A percentile compares a stretch with the other conserved stretches of the same genome.
Conservation (phyloP, 1,140 invertebrate species). For the Bombus impatiens region DNA sequence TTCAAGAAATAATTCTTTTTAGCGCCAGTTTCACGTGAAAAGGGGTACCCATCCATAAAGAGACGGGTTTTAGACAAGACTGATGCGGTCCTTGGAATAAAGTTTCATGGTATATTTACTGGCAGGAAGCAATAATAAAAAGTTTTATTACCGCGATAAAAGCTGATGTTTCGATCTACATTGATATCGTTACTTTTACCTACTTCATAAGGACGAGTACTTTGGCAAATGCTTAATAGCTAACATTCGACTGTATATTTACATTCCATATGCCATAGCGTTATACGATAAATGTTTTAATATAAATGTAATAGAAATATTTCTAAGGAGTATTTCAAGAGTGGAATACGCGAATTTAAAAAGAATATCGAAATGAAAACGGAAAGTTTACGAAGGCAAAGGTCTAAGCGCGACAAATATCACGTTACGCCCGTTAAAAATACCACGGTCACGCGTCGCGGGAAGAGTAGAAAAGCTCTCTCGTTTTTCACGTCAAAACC, state of each 20-base stretch:
- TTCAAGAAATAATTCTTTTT: constrained; percentile 7
- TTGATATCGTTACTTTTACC: neutral
- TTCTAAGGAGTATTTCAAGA: neutral
- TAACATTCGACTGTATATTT: neutral
- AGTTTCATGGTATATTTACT: neutral
- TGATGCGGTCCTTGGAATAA: neutral
- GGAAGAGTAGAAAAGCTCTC: constrained; percentile 48
- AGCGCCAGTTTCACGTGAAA: neutral
- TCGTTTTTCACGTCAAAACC: constrained; percentile 61
- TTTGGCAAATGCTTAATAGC: neutral
- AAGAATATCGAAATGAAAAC: neutral
- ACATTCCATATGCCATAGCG: no score
- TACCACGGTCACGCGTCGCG: constrained; percentile 45
- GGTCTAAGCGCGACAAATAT: constrained; percentile 31
- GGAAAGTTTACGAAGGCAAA: neutral
- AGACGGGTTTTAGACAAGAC: neutral
- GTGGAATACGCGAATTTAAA: neutral
- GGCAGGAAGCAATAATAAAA: neutral
- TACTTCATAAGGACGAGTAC: no score
- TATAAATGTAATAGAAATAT: neutral
- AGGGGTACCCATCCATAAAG: neutral
- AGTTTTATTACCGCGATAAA: neutral
- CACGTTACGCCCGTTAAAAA: constrained; percentile 49
- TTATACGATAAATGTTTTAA: no score
- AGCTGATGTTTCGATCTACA: neutral